phyloP scores from a whole-genome alignment of 2,888 invertebrate genomes.

The Leptinotarsa peninsularis region DNA sequence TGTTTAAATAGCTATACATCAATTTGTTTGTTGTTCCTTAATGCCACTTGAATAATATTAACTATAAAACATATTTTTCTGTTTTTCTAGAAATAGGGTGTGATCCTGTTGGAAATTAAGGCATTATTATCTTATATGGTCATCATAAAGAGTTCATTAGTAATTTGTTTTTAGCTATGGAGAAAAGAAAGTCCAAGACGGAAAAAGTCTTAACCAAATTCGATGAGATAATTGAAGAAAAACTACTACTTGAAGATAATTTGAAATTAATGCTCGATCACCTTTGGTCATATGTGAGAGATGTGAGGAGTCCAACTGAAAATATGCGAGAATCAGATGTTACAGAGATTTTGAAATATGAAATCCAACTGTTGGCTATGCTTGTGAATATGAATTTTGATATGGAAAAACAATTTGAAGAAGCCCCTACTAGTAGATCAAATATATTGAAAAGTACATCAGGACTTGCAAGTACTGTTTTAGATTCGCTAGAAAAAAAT shows the following conservation, averaged over 20 bases:
- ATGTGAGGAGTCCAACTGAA: conserved; percentile 25
- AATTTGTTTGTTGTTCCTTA: too few relatives aligned
- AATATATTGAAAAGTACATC: background rate
- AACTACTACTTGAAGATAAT: conserved; percentile 29
- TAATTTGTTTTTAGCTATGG: conserved; percentile 33
- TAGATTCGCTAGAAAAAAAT: background rate
- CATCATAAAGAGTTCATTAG: too few relatives aligned
- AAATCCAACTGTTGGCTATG: conserved; percentile 38
- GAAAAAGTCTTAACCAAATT: conserved; percentile 31
- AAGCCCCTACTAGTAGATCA: conserved; percentile 24
- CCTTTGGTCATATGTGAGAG: conserved; percentile 28
- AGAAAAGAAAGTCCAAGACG: conserved; percentile 32
- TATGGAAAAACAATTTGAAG: conserved; percentile 37
- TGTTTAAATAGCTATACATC: too few relatives aligned
- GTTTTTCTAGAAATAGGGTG: too few relatives aligned
- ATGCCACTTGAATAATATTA: too few relatives aligned
- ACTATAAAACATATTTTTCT: too few relatives aligned
- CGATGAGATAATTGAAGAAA: conserved; percentile 38
- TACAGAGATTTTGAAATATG: conserved; percentile 34
- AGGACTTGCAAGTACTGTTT: background rate
- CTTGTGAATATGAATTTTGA: conserved; percentile 40
- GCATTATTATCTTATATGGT: too few relatives aligned
- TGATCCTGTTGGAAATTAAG: too few relatives aligned
- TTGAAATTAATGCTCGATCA: conserved; percentile 32
- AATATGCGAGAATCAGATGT: conserved; percentile 31